Evolutionary conservation across 2,113 vertebrate species (phyloP).

Genomic region (Xiphophorus hellerii): DNA sequence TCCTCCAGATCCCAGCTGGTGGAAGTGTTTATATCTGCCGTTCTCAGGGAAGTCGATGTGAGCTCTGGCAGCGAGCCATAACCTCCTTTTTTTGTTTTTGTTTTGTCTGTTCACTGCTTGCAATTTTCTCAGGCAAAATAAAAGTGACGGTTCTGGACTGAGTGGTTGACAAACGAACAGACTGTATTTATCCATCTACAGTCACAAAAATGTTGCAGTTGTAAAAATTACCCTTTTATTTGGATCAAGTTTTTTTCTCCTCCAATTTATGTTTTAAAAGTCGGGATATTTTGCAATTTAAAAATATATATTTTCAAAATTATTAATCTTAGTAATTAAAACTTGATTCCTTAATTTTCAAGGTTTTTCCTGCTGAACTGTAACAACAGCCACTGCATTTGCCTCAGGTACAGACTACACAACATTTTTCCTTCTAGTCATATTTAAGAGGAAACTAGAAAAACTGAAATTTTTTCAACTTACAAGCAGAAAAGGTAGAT

Average conservation of each 20-base stretch:
- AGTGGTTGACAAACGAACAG: neutral
- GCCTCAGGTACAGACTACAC: neutral
- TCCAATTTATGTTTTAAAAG: neutral
- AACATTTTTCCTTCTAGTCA: neutral
- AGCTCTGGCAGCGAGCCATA: constrained; percentile 25
- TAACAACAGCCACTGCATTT: too few relatives aligned
- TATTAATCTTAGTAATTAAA: neutral
- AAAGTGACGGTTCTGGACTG: neutral
- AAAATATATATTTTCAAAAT: neutral
- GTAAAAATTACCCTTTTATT: neutral
- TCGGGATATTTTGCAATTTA: neutral
- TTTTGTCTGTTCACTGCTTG: constrained; percentile 6
- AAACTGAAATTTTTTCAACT: neutral
- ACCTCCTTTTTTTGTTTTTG: constrained; percentile 14
- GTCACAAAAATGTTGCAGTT: neutral
- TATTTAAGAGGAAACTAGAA: neutral
- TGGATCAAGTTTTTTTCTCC: neutral
- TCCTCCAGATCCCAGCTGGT: constrained; percentile 8
- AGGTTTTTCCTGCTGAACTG: too few relatives aligned
- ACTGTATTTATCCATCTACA: neutral
- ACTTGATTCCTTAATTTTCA: too few relatives aligned
- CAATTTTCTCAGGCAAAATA: neutral
- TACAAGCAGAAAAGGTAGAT: too few relatives aligned
- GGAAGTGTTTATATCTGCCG: neutral
- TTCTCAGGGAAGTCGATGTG: constrained; percentile 50